Evolutionary conservation across 2,888 invertebrate species (phyloP).

Genomic region (Melolontha melolontha): DNA sequence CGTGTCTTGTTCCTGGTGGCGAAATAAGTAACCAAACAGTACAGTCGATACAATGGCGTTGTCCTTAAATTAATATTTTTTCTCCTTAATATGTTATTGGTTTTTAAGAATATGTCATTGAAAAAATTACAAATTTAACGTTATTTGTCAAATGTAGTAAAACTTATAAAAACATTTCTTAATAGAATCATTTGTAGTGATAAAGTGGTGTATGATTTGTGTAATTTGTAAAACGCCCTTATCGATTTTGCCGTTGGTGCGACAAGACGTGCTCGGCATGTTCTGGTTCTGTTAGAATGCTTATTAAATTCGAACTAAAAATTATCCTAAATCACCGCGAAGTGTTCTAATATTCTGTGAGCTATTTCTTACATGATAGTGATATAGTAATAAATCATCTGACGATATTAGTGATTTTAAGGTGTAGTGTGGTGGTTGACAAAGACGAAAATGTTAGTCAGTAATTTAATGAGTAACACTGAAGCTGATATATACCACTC

Average conservation of each 20-base stretch:
- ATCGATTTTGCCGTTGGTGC: conserved; percentile 65
- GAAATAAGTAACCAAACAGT: conserved; percentile 59
- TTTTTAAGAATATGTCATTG: conserved; percentile 43
- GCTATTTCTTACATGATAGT: conserved; percentile 47
- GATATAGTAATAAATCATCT: conserved; percentile 52
- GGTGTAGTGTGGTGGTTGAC: conserved; percentile 45
- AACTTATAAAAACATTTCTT: conserved; percentile 22
- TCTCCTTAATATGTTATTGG: conserved; percentile 45
- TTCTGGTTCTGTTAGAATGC: conserved; percentile 48
- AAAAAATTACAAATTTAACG: conserved; percentile 40
- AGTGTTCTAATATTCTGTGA: conserved; percentile 51
- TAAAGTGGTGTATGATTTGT: conserved; percentile 43
- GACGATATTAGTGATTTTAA: conserved; percentile 50
- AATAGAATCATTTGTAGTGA: conserved; percentile 32
- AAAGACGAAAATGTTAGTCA: conserved; percentile 46
- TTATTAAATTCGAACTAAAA: conserved; percentile 33
- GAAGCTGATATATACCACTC: conserved; percentile 30
- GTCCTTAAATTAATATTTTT: conserved; percentile 58
- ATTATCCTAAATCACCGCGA: conserved; percentile 49
- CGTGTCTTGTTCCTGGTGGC: conserved; percentile 58
- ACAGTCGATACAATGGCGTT: conserved; percentile 67
- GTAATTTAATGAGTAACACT: conserved; percentile 34
- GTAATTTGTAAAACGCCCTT: conserved; percentile 63
- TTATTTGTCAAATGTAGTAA: conserved; percentile 41
- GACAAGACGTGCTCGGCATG: conserved; percentile 59